Base-by-base conservation (phyloP, 2,113 vertebrate species). In the Quiscalus mexicanus region DNA sequence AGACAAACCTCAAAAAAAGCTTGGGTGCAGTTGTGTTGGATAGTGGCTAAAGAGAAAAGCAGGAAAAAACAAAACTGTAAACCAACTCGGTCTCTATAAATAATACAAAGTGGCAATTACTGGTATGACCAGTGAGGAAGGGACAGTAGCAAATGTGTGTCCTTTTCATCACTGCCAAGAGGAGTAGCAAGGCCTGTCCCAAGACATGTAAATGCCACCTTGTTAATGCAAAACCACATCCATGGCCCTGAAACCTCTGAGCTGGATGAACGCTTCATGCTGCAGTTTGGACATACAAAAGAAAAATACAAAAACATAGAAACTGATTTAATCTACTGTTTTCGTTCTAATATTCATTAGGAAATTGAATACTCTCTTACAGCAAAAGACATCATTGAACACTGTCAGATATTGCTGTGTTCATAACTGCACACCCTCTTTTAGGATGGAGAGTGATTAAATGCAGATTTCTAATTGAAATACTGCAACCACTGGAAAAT, bases 1-100 rank as follows among this genome's bases (percentile, higher is more conserved):
- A 93, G 69, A 82, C 73, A 95, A 97, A 96, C 92, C 85, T 90
- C 93, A 93, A 79, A 59, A 88, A n/a, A 71, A 42, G 3, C 42
- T 15, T 84, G 69, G 23, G 37, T 73, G 27, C 33, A 94, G 79
- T 68, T 7, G 12, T 62, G 83, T 71, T 87, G 64, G 52, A 77
- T 75, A 77, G 45, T 2, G 7, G 75, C 35, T 67, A 31, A 93
- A 94, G 60, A 87, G n/a, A 59, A 96, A 76, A 89, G 37, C 68
- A 92, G 49, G 11, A 49, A 67, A 91, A 71, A 74, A 14, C 24
- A 88, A 85, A 91, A 67, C 33, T 93, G 79, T n/a, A 90, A 94
- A 84, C 33, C 71, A 90, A 10, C 10, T 58, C 44, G 35, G 64
- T 16, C 47, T 87, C 89, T 89, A 94, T 89, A 96, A 94, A 95